Base-by-base conservation (phyloP, 2,888 invertebrate species). In the Dasysyrphus tricinctus region DNA sequence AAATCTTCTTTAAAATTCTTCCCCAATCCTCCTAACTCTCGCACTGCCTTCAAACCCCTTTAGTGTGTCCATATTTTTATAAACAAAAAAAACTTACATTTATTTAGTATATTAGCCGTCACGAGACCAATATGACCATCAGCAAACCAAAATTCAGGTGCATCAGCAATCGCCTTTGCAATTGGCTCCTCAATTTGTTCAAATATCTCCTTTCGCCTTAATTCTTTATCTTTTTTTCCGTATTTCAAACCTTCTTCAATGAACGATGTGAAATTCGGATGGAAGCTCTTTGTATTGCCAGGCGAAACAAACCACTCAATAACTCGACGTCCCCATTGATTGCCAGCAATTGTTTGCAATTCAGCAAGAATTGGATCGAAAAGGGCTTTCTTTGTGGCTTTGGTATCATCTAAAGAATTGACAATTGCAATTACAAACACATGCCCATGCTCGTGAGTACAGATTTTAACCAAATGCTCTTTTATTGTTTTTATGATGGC, bases 371-470 rank as follows among this genome's bases (percentile, higher is more conserved):
- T 93, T 84, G 96, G 96, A 88, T 95, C 93, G 12, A 97, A 93
- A 54, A 97, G 94, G 0, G 96, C 95, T 92, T 98, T 98, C 90
- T 96, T 96, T 24, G 98, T 94, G 0, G 98, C 94, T 74, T 97
- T 97, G 0, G 98, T 99, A 91, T 99, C 99, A 91, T 99, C 99
- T 1, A 98, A 96, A 0, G 95, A 94, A 91, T 99, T 98, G 88
- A 98, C 95, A 88, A 98, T 94, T 0, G 97, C 95, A 86, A 98
- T 93, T 34, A 99, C 93, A 29, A 97, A 94, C 37, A 96, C 93
- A 91, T 98, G 96, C 0, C 98, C 98, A 88, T 97, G 95, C 92
- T 98, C 97, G 89, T 98, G 98, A 86, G 95, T 95, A 70, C 96
- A 96, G 11, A 98, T 94, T 76, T 97, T 95, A 5, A 95, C 93